A percentile compares a stretch with the other conserved stretches of the same genome.
Conservation (phyloP, 2,888 invertebrate species). For the Byasa hedistus region DNA sequence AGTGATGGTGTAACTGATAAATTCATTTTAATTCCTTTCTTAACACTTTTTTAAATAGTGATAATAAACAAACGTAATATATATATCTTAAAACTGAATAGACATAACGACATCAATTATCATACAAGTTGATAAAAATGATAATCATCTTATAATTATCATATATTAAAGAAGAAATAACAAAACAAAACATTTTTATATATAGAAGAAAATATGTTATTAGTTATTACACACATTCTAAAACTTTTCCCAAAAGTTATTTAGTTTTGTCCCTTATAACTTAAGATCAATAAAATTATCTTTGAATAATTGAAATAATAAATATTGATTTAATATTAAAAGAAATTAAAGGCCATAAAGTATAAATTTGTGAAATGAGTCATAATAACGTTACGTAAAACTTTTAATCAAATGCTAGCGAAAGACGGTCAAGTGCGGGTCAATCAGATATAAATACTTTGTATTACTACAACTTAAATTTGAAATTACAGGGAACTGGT, state of each 20-base stretch:
- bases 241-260: too few relatives aligned
- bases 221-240: too few relatives aligned
- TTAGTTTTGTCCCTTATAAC: too few relatives aligned
- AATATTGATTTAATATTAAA: neutral
- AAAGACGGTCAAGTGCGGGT: conserved; percentile 28
- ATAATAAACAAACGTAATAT: neutral
- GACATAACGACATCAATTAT: neutral
- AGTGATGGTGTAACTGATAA: neutral
- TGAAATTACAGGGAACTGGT: too few relatives aligned
- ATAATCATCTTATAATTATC: too few relatives aligned
- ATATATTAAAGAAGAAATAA: too few relatives aligned
- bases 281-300: too few relatives aligned
- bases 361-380: conserved; percentile 1
- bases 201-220: too few relatives aligned
- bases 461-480: too few relatives aligned
- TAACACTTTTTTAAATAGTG: neutral
- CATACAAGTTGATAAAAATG: too few relatives aligned
- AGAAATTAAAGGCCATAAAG: too few relatives aligned
- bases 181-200: too few relatives aligned
- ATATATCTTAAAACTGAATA: neutral
- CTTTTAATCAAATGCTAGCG: conserved; percentile 1
- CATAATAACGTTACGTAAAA: conserved; percentile 12
- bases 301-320: neutral
- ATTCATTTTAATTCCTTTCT: neutral
- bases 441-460: neutral